These are phyloP conservation scores for western clawed frog (Xenopus tropicalis) DNA, from an alignment of 2,113 vertebrate genomes.

Conservation along the genomic window DNA sequence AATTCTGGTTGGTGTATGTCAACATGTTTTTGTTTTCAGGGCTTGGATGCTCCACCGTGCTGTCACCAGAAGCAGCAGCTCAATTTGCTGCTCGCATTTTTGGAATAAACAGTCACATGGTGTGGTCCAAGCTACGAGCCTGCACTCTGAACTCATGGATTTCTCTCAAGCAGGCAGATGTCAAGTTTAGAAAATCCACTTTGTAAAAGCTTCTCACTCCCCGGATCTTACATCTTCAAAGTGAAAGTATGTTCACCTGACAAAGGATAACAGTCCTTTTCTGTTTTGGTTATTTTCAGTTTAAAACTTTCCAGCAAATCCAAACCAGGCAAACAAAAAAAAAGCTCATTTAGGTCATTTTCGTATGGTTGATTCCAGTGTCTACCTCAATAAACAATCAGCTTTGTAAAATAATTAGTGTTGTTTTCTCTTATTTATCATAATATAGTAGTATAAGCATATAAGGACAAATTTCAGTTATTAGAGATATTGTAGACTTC, in stretches of 20 bases:
- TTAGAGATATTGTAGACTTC: too few relatives aligned
- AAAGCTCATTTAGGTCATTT: too few relatives aligned
- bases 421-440: neutral
- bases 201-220: conserved; percentile 48
- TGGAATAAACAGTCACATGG: conserved; percentile 82
- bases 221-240: neutral
- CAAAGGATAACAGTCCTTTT: too few relatives aligned
- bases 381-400: neutral
- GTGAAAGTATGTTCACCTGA: too few relatives aligned
- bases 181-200: conserved; percentile 76
- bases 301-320: too few relatives aligned
- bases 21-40: conserved; percentile 60
- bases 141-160: conserved; percentile 90
- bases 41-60: conserved; percentile 84
- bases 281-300: too few relatives aligned
- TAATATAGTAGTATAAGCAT: too few relatives aligned
- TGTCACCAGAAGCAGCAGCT: conserved; percentile 88
- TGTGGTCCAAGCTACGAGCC: conserved; percentile 87
- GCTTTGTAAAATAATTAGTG: neutral
- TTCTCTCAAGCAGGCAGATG: conserved; percentile 86
- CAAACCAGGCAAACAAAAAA: too few relatives aligned
- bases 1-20: too few relatives aligned
- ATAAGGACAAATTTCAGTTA: too few relatives aligned
- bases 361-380: neutral
- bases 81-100: conserved; percentile 94